Conservation (phyloP, 2,888 invertebrate species). For the Hoplodrina blanda region DNA sequence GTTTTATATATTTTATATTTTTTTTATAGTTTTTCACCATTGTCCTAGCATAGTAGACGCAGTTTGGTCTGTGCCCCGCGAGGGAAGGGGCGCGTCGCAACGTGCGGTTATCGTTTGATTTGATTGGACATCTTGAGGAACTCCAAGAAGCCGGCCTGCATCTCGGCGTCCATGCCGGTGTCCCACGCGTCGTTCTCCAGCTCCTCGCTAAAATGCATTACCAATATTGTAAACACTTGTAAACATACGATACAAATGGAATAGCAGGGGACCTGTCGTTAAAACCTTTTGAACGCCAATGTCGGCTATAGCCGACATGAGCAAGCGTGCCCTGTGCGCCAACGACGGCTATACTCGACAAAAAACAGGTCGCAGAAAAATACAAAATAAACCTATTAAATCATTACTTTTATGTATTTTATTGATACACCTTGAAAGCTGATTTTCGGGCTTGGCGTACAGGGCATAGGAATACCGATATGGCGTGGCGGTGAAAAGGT, state of each 20-base stretch:
- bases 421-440: no score
- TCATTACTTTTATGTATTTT: no score
- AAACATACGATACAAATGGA: neutral
- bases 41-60: constrained; percentile 76
- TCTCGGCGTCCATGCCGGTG: constrained; percentile 89
- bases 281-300: no score
- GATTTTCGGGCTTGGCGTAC: no score
- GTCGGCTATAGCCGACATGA: no score
- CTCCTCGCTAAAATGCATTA: constrained; percentile 80
- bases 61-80: constrained; percentile 78
- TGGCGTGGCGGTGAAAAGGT: no score
- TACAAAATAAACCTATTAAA: no score
- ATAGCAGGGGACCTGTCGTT: neutral
- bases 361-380: no score
- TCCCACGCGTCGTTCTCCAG: constrained; percentile 89
- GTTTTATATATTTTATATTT: constrained; percentile 84
- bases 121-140: constrained; percentile 90
- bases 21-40: constrained; percentile 80
- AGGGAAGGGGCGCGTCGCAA: constrained; percentile 64
- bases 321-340: no score
- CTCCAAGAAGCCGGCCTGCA: constrained; percentile 88
- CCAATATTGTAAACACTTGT: constrained; percentile 10
- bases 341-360: no score
- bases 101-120: constrained; percentile 88
- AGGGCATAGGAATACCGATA: no score